A percentile compares a stretch with the other conserved stretches of the same genome.
These are phyloP conservation scores for Euclidia mi DNA, from an alignment of 2,888 invertebrate genomes.

Conservation along the genomic window DNA sequence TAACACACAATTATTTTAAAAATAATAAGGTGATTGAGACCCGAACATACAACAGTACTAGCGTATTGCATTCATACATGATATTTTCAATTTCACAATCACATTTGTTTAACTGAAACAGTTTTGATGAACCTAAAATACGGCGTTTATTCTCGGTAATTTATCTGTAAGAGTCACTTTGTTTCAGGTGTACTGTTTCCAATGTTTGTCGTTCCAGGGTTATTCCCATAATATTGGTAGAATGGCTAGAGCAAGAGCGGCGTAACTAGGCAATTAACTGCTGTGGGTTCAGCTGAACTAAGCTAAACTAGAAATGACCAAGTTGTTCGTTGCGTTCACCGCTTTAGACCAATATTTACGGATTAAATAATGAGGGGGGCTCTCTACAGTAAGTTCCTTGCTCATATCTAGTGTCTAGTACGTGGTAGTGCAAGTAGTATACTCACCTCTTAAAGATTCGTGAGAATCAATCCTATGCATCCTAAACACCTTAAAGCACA, in stretches of 20 bases:
- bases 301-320: constrained; percentile 26
- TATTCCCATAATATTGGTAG: constrained; percentile 16
- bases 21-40: too few relatives aligned
- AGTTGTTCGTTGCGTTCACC: constrained; percentile 19
- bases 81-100: too few relatives aligned
- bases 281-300: constrained; percentile 22
- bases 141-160: constrained; percentile 17
- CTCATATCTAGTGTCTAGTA: too few relatives aligned
- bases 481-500: too few relatives aligned
- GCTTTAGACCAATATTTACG: constrained; percentile 1
- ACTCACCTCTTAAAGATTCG: too few relatives aligned
- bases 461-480: too few relatives aligned
- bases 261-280: constrained; percentile 23
- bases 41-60: too few relatives aligned
- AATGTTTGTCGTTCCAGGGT: constrained; percentile 2
- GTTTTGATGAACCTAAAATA: constrained; percentile 1
- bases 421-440: too few relatives aligned
- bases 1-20: too few relatives aligned
- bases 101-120: neutral
- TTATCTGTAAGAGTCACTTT: constrained; percentile 8
- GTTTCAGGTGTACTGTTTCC: constrained; percentile 5
- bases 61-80: too few relatives aligned
- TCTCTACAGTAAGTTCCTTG: too few relatives aligned
- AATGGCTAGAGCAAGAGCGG: neutral
- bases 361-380: neutral